phyloP scores from a whole-genome alignment of 2,113 vertebrate genomes.

The Choloepus hoffmanni region DNA sequence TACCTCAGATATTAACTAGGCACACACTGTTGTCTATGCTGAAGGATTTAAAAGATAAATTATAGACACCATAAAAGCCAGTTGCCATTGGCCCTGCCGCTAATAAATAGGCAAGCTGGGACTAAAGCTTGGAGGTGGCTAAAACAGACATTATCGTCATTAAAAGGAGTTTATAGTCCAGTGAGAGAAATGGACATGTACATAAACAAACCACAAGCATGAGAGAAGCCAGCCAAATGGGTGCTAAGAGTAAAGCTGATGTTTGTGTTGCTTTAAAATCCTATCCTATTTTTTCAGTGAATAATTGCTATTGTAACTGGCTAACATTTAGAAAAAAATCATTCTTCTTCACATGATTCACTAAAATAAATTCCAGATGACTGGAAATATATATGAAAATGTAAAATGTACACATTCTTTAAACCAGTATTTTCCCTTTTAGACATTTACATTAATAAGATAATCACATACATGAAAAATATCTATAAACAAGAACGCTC shows the following conservation, averaged over 20 bases:
- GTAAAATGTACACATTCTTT: not conserved
- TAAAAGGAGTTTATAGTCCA: not conserved
- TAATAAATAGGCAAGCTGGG: not conserved
- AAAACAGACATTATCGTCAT: not conserved
- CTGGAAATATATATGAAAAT: not conserved
- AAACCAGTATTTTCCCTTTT: not conserved
- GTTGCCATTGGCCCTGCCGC: not conserved
- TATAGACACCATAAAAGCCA: not conserved
- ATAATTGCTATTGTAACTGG: not conserved
- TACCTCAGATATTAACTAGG: conserved; percentile 1
- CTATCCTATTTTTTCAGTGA: not conserved
- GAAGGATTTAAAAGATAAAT: conserved; percentile 42
- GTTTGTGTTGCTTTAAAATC: conserved; percentile 26
- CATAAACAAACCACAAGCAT: not conserved
- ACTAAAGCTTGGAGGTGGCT: not conserved
- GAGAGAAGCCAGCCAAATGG: not conserved
- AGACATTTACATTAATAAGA: conserved; percentile 36
- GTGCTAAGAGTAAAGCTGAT: not conserved
- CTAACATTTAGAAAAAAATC: not conserved
- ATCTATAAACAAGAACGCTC: not conserved
- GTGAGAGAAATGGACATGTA: not conserved
- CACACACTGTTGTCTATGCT: not conserved
- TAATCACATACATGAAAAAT: not conserved
- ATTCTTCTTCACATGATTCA: conserved; percentile 18
- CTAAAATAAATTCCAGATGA: not conserved